phyloP scores from a whole-genome alignment of 2,797 vertebrate genomes.

The Hybognathus amarus region DNA sequence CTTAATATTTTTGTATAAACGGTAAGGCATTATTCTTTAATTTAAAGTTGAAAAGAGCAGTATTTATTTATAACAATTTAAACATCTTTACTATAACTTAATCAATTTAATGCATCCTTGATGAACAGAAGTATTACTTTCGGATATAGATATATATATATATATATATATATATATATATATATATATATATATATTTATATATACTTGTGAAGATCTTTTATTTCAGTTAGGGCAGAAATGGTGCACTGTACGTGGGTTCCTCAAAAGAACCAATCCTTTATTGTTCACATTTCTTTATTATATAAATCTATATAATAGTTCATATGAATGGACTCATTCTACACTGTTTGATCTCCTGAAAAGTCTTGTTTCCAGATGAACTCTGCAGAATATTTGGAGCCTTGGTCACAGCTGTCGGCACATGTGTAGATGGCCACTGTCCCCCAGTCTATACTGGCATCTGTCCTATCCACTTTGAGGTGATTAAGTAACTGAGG shows the following conservation, averaged over 20 bases:
- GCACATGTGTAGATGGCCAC: constrained; percentile 88
- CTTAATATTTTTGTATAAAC: neutral
- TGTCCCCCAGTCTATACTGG: constrained; percentile 93
- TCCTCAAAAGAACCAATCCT: neutral
- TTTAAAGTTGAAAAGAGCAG: neutral
- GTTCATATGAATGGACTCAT: neutral
- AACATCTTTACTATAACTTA: too few species aligned
- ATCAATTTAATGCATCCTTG: neutral
- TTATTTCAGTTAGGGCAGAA: neutral
- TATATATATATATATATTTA: too few species aligned
- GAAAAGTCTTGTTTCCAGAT: constrained; percentile 94
- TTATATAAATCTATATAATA: neutral
- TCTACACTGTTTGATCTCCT: constrained; percentile 43
- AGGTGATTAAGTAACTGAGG: constrained; percentile 94
- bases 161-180: too few species aligned
- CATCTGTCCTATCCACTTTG: constrained; percentile 86
- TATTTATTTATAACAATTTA: neutral
- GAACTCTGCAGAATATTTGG: constrained; percentile 82
- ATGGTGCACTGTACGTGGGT: neutral
- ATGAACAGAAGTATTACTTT: neutral
- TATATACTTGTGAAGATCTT: neutral
- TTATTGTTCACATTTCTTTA: neutral
- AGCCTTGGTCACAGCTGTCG: constrained; percentile 75
- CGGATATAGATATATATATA: too few species aligned
- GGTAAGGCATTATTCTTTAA: neutral